Conservation (phyloP, 1,140 invertebrate species). For the Leptopilina boulardi region DNA sequence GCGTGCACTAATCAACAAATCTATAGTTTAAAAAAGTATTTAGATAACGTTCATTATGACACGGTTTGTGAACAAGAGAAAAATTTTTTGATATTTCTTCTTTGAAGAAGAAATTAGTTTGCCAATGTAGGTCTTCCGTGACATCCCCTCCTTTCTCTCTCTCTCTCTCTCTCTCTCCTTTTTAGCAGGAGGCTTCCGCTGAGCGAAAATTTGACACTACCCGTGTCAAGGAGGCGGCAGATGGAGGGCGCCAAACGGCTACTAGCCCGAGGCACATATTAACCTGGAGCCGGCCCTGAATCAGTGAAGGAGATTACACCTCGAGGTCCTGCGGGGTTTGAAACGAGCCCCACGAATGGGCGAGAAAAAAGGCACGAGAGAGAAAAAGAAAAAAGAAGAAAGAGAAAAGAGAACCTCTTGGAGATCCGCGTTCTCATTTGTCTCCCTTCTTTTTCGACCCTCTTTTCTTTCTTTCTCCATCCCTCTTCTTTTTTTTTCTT, state of each 20-base stretch:
- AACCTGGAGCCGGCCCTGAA: constrained; percentile 43
- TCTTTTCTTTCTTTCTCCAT: constrained; percentile 42
- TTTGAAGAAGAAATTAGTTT: neutral
- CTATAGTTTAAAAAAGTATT: constrained; percentile 14
- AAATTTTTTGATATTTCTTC: neutral
- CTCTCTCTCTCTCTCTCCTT: neutral
- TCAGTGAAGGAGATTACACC: constrained; percentile 59
- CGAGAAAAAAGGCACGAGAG: neutral
- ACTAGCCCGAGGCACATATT: constrained; percentile 29
- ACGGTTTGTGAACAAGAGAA: neutral
- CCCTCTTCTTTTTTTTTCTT: constrained; percentile 40
- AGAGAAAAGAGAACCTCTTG: constrained; percentile 22
- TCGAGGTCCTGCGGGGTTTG: constrained; percentile 47
- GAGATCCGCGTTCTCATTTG: constrained; percentile 46
- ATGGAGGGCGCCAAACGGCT: constrained; percentile 32
- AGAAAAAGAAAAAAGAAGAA: constrained; percentile 34
- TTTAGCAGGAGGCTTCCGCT: constrained; percentile 26
- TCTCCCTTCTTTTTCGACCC: constrained; percentile 39
- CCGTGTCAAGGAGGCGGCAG: constrained; percentile 34
- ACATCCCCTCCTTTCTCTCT: neutral
- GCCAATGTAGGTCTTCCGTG: constrained; percentile 1
- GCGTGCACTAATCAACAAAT: constrained; percentile 21
- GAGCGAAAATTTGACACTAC: constrained; percentile 31
- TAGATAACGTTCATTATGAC: neutral
- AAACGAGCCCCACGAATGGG: constrained; percentile 22